Percentiles rank a stretch among this genome's conserved stretches.
Conservation (phyloP, 2,888 invertebrate species). For the Ptilodon capucinus region DNA sequence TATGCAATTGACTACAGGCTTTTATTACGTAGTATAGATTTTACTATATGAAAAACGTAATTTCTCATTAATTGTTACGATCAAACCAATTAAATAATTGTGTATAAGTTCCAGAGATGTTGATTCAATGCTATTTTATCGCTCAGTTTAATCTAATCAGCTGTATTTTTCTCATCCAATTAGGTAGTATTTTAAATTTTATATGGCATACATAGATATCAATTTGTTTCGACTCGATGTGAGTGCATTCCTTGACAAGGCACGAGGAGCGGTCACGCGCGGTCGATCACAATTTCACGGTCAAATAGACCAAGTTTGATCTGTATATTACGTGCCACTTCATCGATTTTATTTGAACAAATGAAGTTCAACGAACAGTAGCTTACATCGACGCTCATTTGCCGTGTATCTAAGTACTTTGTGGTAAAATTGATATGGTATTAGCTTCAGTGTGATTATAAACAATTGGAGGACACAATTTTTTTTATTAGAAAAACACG, state of each 20-base stretch:
- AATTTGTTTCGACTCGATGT: constrained; percentile 30
- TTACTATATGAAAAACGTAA: too few species aligned
- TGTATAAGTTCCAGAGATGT: neutral
- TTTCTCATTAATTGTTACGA: neutral
- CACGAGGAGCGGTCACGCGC: constrained; percentile 66
- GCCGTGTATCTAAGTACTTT: constrained; percentile 9
- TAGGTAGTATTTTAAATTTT: neutral
- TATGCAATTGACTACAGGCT: neutral
- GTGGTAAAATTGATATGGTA: neutral
- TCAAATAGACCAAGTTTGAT: constrained; percentile 70
- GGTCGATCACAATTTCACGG: constrained; percentile 72
- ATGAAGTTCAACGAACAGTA: constrained; percentile 60
- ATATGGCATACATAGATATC: constrained; percentile 11
- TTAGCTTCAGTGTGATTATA: neutral
- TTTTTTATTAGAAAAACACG: too few species aligned
- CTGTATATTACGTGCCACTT: constrained; percentile 61
- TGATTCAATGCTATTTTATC: neutral
- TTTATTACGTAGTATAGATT: too few species aligned
- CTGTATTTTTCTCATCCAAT: neutral
- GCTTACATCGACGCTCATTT: constrained; percentile 16
- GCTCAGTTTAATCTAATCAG: neutral
- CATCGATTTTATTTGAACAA: constrained; percentile 53
- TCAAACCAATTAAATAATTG: too few species aligned
- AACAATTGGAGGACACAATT: neutral
- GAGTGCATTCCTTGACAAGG: constrained; percentile 47